These are phyloP conservation scores for Oxyruncus cristatus DNA, from an alignment of 2,113 vertebrate species.

Conservation along the genomic window DNA sequence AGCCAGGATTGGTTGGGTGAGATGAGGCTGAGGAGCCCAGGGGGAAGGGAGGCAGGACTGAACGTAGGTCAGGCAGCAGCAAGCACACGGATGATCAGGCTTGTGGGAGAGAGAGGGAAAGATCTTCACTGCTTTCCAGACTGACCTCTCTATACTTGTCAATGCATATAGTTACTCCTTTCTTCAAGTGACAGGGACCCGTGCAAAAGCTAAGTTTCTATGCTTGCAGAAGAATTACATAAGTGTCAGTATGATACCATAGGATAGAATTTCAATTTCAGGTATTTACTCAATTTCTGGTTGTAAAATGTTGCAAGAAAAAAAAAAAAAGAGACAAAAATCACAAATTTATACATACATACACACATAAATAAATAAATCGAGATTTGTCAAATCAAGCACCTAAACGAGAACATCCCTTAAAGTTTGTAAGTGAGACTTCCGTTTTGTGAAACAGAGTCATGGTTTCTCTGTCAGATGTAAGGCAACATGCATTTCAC, in stretches of 20 bases:
- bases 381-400: not conserved
- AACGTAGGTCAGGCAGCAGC: not conserved
- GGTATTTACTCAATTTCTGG: not conserved
- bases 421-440: not conserved
- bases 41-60: not conserved
- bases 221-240: not conserved
- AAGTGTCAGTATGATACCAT: not conserved
- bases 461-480: not conserved
- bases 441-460: not conserved
- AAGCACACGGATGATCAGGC: rapidly evolving
- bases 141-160: not conserved
- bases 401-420: rapidly evolving
- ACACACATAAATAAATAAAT: not conserved
- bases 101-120: not conserved
- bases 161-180: not conserved
- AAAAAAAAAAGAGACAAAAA: not conserved
- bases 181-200: not conserved
- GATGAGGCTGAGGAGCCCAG: not conserved
- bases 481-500: not conserved
- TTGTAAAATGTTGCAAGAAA: not conserved
- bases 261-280: not conserved
- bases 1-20: not conserved
- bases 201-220: not conserved
- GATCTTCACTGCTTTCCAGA: rapidly evolving
- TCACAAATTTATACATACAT: not conserved